Conservation (phyloP, 2,113 vertebrate genomes). For the Buteo buteo region DNA sequence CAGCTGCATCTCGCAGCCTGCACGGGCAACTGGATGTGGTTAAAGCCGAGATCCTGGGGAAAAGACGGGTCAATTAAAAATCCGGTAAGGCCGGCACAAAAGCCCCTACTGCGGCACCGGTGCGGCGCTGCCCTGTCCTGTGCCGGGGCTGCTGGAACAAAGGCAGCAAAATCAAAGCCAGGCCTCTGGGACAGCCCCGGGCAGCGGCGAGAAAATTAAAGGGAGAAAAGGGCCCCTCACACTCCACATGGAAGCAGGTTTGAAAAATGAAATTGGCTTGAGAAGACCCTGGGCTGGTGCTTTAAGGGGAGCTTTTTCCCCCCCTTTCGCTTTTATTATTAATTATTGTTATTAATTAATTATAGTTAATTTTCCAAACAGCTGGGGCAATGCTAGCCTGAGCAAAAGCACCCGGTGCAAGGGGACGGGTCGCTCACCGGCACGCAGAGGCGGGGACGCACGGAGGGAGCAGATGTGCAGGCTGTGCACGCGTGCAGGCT, state of each 20-base stretch:
- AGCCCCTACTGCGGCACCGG: neutral
- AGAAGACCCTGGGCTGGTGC: neutral
- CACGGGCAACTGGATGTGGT: neutral
- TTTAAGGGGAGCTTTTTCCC: slow-evolving; percentile 11
- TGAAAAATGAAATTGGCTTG: neutral
- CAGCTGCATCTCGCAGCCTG: neutral
- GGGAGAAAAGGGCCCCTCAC: neutral
- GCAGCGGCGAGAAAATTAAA: neutral
- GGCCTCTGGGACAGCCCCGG: neutral
- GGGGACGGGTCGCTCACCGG: rapidly evolving
- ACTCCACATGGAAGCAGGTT: neutral
- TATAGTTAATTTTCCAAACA: slow-evolving; percentile 52
- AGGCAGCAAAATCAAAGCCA: slow-evolving; percentile 49
- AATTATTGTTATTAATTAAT: slow-evolving; percentile 67
- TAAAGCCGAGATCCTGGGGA: slow-evolving; percentile 21
- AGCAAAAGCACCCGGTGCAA: neutral
- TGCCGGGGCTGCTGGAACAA: neutral
- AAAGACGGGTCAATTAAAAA: slow-evolving; percentile 56
- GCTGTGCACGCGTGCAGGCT: neutral
- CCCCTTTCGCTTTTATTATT: slow-evolving; percentile 48
- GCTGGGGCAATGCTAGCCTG: neutral
- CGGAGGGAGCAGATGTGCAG: neutral
- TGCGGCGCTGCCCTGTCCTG: neutral
- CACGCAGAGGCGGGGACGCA: neutral
- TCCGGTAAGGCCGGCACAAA: neutral